Evolutionary conservation across 2,888 invertebrate genomes (phyloP).

Genomic region (Nowickia ferox): DNA sequence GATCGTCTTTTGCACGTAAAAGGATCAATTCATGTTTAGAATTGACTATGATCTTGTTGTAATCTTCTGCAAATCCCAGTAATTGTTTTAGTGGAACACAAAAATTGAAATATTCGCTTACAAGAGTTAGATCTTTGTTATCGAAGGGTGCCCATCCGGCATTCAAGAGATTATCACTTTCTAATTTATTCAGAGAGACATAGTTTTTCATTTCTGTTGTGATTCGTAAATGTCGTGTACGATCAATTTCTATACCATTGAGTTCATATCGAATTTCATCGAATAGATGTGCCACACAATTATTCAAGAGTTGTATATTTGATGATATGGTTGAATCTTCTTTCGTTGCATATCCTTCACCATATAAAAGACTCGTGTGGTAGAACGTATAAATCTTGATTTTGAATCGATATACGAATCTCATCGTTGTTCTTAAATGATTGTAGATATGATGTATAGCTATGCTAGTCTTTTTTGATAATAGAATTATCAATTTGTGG

Average conservation of each 20-base stretch:
- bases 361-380: constrained; percentile 45
- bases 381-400: constrained; percentile 72
- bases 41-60: constrained; percentile 79
- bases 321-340: constrained; percentile 41
- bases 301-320: constrained; percentile 41
- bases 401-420: constrained; percentile 71
- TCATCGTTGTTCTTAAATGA: constrained; percentile 75
- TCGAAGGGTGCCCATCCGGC: constrained; percentile 62
- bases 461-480: constrained; percentile 74
- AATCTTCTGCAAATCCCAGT: constrained; percentile 76
- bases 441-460: constrained; percentile 75
- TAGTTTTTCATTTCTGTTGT: constrained; percentile 79
- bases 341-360: constrained; percentile 72
- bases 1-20: constrained; percentile 51
- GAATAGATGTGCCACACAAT: constrained; percentile 76
- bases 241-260: constrained; percentile 73
- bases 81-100: constrained; percentile 77
- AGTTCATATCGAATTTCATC: constrained; percentile 77
- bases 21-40: constrained; percentile 79
- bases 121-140: constrained; percentile 59
- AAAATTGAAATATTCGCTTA: constrained; percentile 74
- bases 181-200: constrained; percentile 75
- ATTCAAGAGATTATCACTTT: constrained; percentile 67
- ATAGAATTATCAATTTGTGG: constrained; percentile 73
- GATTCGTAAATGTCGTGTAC: constrained; percentile 76